phyloP scores from a whole-genome alignment of 2,888 invertebrate genomes.

The Phania funesta region DNA sequence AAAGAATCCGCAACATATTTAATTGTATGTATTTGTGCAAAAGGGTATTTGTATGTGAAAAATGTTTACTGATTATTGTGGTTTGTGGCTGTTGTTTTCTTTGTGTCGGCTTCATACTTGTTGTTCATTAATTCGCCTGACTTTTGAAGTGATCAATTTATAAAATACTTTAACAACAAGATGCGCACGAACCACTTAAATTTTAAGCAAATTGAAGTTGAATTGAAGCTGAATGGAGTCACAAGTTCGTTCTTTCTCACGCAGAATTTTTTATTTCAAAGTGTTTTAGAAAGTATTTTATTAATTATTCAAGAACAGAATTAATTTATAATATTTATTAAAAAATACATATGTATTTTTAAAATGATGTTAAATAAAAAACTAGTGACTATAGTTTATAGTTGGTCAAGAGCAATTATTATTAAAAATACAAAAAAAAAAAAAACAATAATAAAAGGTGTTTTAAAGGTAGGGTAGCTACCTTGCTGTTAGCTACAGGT shows the following conservation, averaged over 20 bases:
- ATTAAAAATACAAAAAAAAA: too few relatives aligned
- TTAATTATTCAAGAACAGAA: slow-evolving; percentile 1
- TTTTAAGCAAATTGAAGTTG: background rate
- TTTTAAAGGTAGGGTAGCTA: slow-evolving; percentile 31
- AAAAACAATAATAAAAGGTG: too few relatives aligned
- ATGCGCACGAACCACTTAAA: slow-evolving; percentile 35
- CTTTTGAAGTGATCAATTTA: slow-evolving; percentile 49
- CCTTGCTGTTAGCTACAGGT: background rate
- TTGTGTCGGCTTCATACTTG: background rate
- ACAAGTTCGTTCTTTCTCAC: slow-evolving; percentile 15
- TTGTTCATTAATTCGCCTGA: slow-evolving; percentile 28
- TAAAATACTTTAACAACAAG: slow-evolving; percentile 25
- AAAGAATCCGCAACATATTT: slow-evolving; percentile 28
- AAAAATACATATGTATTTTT: background rate
- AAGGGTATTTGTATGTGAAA: slow-evolving; percentile 57
- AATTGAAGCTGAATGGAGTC: slow-evolving; percentile 2
- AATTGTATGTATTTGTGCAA: slow-evolving; percentile 37
- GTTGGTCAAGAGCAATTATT: slow-evolving; percentile 40
- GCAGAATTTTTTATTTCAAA: background rate
- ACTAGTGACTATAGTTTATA: background rate
- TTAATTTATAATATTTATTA: background rate
- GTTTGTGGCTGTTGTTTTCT: background rate
- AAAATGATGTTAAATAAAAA: background rate
- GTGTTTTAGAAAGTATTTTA: background rate
- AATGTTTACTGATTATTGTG: slow-evolving; percentile 6